These are phyloP conservation scores for Speoplatyrhinus poulsoni DNA, from an alignment of 2,113 vertebrate species.

Conservation along the genomic window DNA sequence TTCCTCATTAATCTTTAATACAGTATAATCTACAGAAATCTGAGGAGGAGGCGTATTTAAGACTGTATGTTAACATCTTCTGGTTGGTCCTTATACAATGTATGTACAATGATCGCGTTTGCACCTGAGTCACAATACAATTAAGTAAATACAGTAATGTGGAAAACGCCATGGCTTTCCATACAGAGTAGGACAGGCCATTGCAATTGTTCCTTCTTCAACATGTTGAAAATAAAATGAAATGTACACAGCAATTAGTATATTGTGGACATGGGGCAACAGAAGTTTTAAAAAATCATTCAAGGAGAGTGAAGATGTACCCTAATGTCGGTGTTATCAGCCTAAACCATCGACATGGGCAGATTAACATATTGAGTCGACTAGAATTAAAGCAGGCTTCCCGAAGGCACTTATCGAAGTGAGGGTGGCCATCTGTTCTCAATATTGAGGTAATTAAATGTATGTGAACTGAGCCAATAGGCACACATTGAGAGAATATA, in stretches of 20 bases:
- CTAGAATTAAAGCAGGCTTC: constrained; percentile 29
- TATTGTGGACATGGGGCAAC: neutral
- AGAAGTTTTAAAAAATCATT: constrained; percentile 16
- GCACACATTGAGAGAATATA: constrained; percentile 32
- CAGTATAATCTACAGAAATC: no score
- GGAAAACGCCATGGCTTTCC: neutral
- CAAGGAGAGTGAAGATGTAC: constrained; percentile 18
- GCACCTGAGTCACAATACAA: no score
- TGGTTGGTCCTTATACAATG: no score
- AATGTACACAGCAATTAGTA: constrained; percentile 20
- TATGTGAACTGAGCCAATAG: constrained; percentile 45
- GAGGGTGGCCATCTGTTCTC: constrained; percentile 53
- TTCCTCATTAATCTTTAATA: no score
- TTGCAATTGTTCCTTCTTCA: constrained; percentile 4
- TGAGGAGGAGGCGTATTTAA: no score
- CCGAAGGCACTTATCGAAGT: no score
- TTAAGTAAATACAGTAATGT: no score
- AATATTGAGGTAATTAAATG: constrained; percentile 52
- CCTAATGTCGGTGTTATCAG: constrained; percentile 19
- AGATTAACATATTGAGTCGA: constrained; percentile 43
- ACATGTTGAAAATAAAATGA: neutral
- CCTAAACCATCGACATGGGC: constrained; percentile 7
- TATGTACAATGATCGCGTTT: no score
- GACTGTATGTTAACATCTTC: no score
- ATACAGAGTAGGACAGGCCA: neutral